Evolutionary conservation across 1,140 invertebrate species (phyloP).

Genomic region (Copidosoma floridanum): DNA sequence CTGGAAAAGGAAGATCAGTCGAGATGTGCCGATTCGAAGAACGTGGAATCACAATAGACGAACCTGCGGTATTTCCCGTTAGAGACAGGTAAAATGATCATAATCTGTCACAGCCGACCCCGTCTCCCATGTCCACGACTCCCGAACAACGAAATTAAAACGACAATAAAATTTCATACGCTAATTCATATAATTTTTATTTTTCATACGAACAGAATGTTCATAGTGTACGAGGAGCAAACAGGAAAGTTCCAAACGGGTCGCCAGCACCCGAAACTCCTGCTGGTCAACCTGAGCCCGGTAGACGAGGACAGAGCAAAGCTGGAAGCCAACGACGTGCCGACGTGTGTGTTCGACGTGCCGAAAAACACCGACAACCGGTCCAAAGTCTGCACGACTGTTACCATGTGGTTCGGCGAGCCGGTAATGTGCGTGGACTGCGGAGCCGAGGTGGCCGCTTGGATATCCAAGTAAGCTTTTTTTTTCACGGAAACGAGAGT

Average conservation of each 20-base stretch:
- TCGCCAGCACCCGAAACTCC: constrained; percentile 39
- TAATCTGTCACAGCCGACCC: background rate
- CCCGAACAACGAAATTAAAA: no score
- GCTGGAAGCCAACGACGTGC: constrained; percentile 43
- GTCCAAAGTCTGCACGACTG: constrained; percentile 30
- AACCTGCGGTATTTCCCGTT: constrained; percentile 28
- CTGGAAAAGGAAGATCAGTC: constrained; percentile 40
- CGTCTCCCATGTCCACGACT: background rate
- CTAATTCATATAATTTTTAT: constrained; percentile 10
- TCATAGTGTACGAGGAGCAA: constrained; percentile 44
- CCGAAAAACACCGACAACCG: constrained; percentile 22
- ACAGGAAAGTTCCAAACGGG: constrained; percentile 41
- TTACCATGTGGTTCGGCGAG: constrained; percentile 45
- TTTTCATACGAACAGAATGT: constrained; percentile 43
- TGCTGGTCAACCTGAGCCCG: constrained; percentile 37
- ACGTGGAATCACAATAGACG: constrained; percentile 38
- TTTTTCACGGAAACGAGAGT: background rate
- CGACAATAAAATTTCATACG: no score
- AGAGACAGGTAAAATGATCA: constrained; percentile 40
- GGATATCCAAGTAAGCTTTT: constrained; percentile 45
- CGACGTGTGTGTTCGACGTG: constrained; percentile 36
- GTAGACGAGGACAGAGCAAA: constrained; percentile 36
- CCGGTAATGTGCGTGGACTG: constrained; percentile 47
- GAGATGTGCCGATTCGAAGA: constrained; percentile 41
- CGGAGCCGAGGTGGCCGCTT: constrained; percentile 44